Conservation (phyloP, 1,140 invertebrate genomes). For the Trachymyrmex septentrionalis region DNA sequence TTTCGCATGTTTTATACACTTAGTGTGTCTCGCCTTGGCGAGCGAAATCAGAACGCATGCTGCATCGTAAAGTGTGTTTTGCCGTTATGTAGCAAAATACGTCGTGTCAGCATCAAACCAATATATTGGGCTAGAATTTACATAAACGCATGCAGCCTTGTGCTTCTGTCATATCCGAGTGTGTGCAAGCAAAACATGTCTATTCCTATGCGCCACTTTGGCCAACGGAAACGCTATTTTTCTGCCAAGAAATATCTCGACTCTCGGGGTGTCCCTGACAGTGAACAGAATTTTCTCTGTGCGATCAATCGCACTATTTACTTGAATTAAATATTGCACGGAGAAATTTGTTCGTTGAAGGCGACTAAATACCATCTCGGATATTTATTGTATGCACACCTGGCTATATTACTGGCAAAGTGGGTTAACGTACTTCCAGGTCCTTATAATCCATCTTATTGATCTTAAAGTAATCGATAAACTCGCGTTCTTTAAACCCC, state of each 20-base stretch:
- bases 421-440: conserved; percentile 54
- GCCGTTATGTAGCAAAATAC: conserved; percentile 4
- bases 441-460: conserved; percentile 59
- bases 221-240: conserved; percentile 11
- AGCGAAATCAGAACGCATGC: conserved; percentile 26
- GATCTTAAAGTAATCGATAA: conserved; percentile 58
- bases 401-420: conserved; percentile 24
- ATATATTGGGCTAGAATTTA: conserved; percentile 50
- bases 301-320: background rate
- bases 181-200: conserved; percentile 20
- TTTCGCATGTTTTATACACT: background rate
- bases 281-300: background rate
- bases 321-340: background rate
- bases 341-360: background rate
- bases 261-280: conserved; percentile 9
- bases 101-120: background rate
- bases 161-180: background rate
- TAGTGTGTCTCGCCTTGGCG: background rate
- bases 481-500: conserved; percentile 6
- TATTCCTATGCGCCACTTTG: conserved; percentile 12
- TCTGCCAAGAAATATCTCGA: background rate
- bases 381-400: background rate
- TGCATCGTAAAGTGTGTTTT: conserved; percentile 17
- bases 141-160: conserved; percentile 29
- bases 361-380: background rate